These are phyloP conservation scores for Peromyscus californicus DNA, from an alignment of 2,113 vertebrate species.

Conservation along the genomic window DNA sequence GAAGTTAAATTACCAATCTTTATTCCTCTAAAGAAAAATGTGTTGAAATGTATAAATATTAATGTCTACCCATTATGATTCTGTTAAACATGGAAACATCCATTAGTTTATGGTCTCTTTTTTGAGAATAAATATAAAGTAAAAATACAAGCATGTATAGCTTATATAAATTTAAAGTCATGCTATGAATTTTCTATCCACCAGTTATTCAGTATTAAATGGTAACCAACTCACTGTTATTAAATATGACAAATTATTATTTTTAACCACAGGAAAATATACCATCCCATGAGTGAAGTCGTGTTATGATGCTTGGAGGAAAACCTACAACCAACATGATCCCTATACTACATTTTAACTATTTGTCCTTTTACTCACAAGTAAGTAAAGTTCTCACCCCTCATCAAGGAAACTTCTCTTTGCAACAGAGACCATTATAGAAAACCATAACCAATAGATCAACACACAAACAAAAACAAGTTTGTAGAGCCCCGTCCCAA, in stretches of 20 bases:
- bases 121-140: constrained; percentile 35
- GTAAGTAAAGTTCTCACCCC: neutral
- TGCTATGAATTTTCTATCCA: neutral
- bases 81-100: neutral
- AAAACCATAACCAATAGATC: neutral
- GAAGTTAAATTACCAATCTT: neutral
- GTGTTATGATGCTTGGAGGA: neutral
- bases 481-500: neutral
- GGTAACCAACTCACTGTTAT: neutral
- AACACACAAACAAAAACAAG: neutral
- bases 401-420: neutral
- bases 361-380: neutral
- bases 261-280: neutral
- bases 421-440: neutral
- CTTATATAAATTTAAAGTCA: neutral
- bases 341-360: neutral
- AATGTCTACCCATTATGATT: neutral
- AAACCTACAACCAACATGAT: neutral
- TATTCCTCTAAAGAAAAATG: neutral
- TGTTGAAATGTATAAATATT: neutral
- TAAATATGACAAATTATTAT: neutral
- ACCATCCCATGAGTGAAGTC: neutral
- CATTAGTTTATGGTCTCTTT: neutral
- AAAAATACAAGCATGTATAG: neutral
- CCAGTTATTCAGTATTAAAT: neutral